phyloP scores from a whole-genome alignment of 2,113 vertebrate genomes.

The Rhegmatorhina hoffmannsi region DNA sequence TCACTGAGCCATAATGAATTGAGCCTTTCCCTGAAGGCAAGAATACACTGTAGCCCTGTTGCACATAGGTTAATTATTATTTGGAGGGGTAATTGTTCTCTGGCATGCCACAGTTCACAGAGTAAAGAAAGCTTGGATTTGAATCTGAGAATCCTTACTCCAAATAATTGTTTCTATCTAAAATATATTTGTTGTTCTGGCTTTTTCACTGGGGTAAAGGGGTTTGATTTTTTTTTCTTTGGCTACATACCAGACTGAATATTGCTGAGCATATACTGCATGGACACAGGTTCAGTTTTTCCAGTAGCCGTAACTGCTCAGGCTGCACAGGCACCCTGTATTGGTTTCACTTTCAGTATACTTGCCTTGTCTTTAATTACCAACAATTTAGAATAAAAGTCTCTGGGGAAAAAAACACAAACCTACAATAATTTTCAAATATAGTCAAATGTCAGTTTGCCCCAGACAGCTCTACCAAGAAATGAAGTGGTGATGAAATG shows the following conservation, averaged over 20 bases:
- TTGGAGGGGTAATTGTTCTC: not conserved
- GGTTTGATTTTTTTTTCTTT: not conserved
- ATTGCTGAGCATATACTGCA: not conserved
- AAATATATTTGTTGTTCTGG: not conserved
- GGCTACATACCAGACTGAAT: not conserved
- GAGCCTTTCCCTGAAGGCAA: not conserved
- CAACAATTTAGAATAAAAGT: not conserved
- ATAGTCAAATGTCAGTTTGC: not conserved
- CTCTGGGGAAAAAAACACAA: not conserved
- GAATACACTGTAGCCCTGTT: not conserved
- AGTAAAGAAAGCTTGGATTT: not conserved
- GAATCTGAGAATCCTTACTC: not conserved
- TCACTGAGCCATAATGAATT: not conserved
- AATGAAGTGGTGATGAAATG: not conserved
- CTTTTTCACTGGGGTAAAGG: not conserved
- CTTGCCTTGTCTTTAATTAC: not conserved
- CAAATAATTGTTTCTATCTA: not conserved
- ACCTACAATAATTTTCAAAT: not conserved
- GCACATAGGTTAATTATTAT: constrained; percentile 40
- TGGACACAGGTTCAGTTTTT: not conserved
- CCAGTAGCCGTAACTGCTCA: not conserved
- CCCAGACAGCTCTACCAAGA: not conserved
- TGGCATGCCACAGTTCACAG: not conserved
- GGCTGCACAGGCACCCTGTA: not conserved
- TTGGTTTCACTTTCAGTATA: not conserved